Evolutionary conservation across 2,797 vertebrate species (phyloP).

Genomic region (Bovichtus variegatus): DNA sequence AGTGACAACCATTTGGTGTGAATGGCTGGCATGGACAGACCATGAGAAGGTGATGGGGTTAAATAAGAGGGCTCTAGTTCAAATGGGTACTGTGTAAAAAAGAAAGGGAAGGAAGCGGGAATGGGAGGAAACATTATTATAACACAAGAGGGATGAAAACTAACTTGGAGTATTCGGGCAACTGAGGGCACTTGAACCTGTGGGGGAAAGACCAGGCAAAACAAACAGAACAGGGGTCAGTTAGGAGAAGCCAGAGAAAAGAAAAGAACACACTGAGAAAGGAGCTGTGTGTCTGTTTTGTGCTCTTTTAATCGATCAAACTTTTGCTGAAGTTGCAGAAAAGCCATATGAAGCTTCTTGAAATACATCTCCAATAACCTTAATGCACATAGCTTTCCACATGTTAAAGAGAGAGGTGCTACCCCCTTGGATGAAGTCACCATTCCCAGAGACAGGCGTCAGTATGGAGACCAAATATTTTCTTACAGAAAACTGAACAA

Average conservation of each 20-base stretch:
- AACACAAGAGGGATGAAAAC: constrained; percentile 87
- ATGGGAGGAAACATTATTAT: constrained; percentile 36
- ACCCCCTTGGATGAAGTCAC: too few species aligned
- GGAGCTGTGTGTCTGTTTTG: background rate
- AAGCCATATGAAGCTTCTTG: background rate
- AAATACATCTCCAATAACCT: background rate
- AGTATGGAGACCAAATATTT: too few species aligned
- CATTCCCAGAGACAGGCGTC: background rate
- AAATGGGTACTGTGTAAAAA: constrained; percentile 19
- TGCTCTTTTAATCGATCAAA: background rate
- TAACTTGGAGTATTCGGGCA: constrained; percentile 90
- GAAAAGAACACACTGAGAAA: constrained; percentile 18
- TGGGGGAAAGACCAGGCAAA: constrained; percentile 84
- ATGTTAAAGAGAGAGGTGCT: too few species aligned
- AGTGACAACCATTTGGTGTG: background rate
- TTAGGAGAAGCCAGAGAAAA: constrained; percentile 24
- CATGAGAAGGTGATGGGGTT: background rate
- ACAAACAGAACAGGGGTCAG: constrained; percentile 59
- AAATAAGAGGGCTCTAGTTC: constrained; percentile 8
- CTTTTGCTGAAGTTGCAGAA: background rate
- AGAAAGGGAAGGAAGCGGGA: constrained; percentile 6
- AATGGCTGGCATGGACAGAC: background rate
- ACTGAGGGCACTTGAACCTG: constrained; percentile 94
- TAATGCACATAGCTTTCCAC: background rate
- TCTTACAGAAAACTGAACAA: too few species aligned